Evolutionary conservation across 2,113 vertebrate genomes (phyloP).

Genomic region (Ophiodon elongatus): DNA sequence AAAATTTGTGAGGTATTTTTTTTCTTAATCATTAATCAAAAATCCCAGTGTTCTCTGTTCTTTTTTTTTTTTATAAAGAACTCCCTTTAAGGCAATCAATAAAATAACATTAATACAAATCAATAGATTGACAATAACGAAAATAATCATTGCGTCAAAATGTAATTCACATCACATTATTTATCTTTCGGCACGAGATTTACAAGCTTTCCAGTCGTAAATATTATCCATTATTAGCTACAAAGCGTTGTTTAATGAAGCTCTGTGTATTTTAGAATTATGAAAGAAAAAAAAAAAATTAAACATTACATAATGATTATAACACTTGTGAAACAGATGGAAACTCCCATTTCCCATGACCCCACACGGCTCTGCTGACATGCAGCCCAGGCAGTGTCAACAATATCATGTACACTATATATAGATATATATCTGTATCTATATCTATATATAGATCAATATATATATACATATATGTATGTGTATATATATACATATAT

Average conservation of each 20-base stretch:
- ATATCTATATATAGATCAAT: no score
- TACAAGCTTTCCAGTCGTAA: no score
- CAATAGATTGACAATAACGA: not conserved
- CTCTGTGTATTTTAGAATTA: not conserved
- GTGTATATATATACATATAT: no score
- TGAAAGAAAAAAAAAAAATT: not conserved
- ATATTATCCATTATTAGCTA: no score
- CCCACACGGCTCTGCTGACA: not conserved
- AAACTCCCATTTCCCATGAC: not conserved
- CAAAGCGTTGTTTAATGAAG: not conserved
- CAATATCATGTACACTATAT: not conserved
- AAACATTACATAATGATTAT: not conserved
- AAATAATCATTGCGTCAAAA: not conserved
- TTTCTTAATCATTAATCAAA: no score
- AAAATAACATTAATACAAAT: not conserved
- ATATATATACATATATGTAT: no score
- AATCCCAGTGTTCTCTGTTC: no score
- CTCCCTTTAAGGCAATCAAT: not conserved
- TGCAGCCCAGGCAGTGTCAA: conserved; percentile 12
- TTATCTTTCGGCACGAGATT: not conserved
- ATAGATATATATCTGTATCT: no score
- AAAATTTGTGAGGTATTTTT: no score
- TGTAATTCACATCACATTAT: not conserved
- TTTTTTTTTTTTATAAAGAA: no score
- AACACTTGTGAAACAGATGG: not conserved